A percentile compares a stretch with the other conserved stretches of the same genome.
These are phyloP conservation scores for Chionodraco myersi DNA, from an alignment of 2,113 vertebrate genomes.

Conservation along the genomic window DNA sequence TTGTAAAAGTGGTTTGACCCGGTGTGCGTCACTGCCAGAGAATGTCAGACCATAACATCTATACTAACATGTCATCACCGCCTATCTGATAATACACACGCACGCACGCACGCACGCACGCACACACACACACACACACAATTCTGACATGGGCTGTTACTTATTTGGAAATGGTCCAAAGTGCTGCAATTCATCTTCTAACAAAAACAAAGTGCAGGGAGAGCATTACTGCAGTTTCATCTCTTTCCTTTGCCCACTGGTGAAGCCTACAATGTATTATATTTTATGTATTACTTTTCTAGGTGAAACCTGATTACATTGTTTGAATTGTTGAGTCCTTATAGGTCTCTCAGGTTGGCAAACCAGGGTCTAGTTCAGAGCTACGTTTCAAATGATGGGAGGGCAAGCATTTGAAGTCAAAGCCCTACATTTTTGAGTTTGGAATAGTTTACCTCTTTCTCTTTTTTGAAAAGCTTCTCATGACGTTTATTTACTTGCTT, in stretches of 20 bases:
- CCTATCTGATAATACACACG: background rate
- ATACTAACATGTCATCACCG: background rate
- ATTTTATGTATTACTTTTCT: background rate
- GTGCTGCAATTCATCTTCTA: background rate
- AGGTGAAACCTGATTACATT: background rate
- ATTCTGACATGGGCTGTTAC: background rate
- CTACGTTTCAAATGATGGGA: background rate
- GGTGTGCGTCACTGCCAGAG: conserved; percentile 48
- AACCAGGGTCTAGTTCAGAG: background rate
- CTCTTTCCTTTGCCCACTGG: background rate
- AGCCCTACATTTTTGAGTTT: background rate
- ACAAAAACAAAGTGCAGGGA: background rate
- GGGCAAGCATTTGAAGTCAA: no score
- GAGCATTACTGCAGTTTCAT: background rate
- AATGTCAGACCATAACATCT: conserved; percentile 54
- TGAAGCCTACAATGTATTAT: background rate
- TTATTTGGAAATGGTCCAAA: background rate
- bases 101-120: no score
- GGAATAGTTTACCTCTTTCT: background rate
- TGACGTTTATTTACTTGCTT: background rate
- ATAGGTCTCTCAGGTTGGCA: background rate
- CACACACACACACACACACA: background rate
- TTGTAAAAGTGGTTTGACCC: conserved; percentile 28
- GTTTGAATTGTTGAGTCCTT: background rate
- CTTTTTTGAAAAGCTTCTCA: no score